Percentiles rank a stretch among this genome's conserved stretches.
Evolutionary conservation across 2,888 invertebrate species (phyloP).

Genomic region (Ennomos fuscantarius): DNA sequence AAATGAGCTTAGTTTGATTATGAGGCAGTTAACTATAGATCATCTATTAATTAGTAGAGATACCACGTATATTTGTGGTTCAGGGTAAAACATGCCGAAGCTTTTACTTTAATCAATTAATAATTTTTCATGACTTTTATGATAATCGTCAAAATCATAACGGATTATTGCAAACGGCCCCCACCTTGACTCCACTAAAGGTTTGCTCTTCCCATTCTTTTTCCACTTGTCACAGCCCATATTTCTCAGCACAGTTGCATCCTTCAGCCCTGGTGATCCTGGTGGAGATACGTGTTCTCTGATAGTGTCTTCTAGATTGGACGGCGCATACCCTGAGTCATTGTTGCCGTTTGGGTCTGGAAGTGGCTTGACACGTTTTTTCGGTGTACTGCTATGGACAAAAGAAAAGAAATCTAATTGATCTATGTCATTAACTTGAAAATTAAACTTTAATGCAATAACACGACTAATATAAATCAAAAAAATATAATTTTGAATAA

Average conservation of each 20-base stretch:
- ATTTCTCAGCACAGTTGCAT: constrained; percentile 71
- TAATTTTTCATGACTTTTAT: too few species aligned
- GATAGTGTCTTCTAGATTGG: constrained; percentile 83
- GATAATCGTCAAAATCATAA: not conserved
- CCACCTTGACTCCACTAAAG: constrained; percentile 67
- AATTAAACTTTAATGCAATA: too few species aligned
- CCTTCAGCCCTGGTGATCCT: constrained; percentile 77
- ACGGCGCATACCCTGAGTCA: constrained; percentile 92
- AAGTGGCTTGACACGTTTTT: constrained; percentile 63
- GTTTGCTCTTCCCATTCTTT: constrained; percentile 73
- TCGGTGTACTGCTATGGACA: constrained; percentile 56
- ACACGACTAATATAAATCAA: too few species aligned
- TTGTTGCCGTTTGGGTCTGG: constrained; percentile 93
- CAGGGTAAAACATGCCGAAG: too few species aligned
- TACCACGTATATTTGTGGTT: too few species aligned
- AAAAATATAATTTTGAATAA: too few species aligned
- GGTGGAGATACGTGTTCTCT: constrained; percentile 86
- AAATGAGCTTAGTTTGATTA: too few species aligned
- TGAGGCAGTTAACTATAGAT: too few species aligned
- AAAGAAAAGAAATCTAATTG: not conserved
- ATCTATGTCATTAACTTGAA: too few species aligned
- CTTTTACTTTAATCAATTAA: too few species aligned
- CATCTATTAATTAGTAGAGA: too few species aligned
- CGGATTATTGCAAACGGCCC: not conserved
- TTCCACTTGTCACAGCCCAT: constrained; percentile 72